A percentile compares a stretch with the other conserved stretches of the same genome.
phyloP scores from a whole-genome alignment of 1,140 invertebrate species.

The Lucilia sericata region DNA sequence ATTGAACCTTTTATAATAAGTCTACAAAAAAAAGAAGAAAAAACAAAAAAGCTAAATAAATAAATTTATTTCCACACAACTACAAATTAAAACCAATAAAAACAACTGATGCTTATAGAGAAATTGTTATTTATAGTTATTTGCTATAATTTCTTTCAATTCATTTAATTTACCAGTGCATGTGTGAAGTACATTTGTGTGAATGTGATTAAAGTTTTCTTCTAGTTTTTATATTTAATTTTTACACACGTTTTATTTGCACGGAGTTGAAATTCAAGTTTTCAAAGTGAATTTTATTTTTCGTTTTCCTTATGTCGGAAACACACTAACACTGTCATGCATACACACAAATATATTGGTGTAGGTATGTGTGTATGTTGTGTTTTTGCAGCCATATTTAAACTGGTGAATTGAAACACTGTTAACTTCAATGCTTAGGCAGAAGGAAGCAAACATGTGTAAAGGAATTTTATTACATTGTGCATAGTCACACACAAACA shows the following conservation, averaged over 20 bases:
- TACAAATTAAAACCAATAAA: constrained; percentile 19
- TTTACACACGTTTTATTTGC: not conserved
- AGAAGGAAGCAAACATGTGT: not conserved
- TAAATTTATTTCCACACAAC: constrained; percentile 2
- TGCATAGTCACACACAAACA: no score
- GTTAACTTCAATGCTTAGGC: not conserved
- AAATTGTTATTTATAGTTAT: constrained; percentile 26
- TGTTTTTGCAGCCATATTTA: not conserved
- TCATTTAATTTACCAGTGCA: not conserved
- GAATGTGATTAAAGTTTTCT: not conserved
- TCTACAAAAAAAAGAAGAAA: not conserved
- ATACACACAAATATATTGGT: no score
- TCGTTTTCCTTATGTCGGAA: not conserved
- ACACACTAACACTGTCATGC: not conserved
- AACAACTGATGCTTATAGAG: constrained; percentile 9
- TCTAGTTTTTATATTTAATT: not conserved
- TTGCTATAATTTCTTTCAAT: not conserved
- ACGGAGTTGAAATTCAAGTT: not conserved
- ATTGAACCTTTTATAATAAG: not conserved
- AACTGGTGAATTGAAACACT: not conserved
- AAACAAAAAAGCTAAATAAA: not conserved
- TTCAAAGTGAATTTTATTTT: not conserved
- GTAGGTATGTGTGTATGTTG: no score
- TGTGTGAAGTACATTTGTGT: not conserved
- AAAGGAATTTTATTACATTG: not conserved